Conservation (phyloP, 2,113 vertebrate species). For the Zosterops japonicus region DNA sequence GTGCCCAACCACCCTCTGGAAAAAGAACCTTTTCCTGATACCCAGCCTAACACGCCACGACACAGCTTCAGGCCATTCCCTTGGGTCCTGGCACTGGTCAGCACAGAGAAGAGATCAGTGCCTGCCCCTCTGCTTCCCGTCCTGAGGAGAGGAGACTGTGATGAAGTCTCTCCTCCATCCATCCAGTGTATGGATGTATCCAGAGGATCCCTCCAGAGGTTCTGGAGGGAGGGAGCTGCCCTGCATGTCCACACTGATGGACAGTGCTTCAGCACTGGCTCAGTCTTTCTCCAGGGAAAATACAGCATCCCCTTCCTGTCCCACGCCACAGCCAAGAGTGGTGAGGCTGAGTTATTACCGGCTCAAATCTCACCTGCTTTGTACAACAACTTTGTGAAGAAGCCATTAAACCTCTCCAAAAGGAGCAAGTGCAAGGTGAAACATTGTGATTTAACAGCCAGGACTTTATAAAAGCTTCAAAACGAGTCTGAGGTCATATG, state of each 20-base stretch:
- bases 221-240: background rate
- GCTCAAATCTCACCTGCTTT: background rate
- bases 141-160: too few relatives aligned
- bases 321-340: background rate
- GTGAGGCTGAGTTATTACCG: accelerated
- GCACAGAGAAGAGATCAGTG: background rate
- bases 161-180: background rate
- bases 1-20: background rate
- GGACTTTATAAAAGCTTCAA: background rate
- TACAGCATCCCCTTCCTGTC: too few relatives aligned
- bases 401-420: background rate
- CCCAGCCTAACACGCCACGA: too few relatives aligned
- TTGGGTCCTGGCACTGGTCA: background rate
- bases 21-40: background rate
- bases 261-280: background rate
- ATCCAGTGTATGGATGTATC: background rate
- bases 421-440: background rate
- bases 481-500: background rate
- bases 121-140: background rate
- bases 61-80: background rate
- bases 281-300: background rate
- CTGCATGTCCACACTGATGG: background rate
- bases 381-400: background rate
- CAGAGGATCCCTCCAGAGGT: accelerated
- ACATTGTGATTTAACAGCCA: background rate